Base-by-base conservation (phyloP, 2,797 vertebrate species). In the Gadopsis marmoratus region DNA sequence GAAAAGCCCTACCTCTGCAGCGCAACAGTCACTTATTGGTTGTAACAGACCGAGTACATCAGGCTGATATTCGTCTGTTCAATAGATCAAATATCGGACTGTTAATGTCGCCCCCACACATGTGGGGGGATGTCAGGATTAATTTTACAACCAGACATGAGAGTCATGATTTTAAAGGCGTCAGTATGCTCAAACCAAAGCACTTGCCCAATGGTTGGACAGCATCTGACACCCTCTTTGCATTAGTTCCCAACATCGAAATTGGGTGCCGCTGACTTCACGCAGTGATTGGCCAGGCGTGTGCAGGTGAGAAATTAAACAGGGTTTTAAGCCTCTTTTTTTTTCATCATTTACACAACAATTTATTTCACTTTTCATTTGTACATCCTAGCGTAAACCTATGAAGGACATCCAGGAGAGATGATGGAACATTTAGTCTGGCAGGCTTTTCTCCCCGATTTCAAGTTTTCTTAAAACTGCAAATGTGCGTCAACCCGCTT, bases 51-150 rank as follows among this genome's bases (percentile, higher is more conserved):
- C 0, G 4, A 79, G 60, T 55, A 26, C 23, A 75, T 50, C 45
- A 59, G 67, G 51, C 23, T 35, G 35, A 82, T 47, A 55, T 3
- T 60, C 0, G 1, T 67, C 29, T 51, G 31, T 60, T 17, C 23
- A 55, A 21, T 13, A 61, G 50, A 67, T 76, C 23, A 67, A n/a
- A 73, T 55, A 78, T 67, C 21, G 26, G 10, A 35, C 29, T 17
- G 7, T 54, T 62, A 37, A 37, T 53, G 29, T 74, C 2, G 6
- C 41, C 43, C 16, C 17, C 11, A 39, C 33, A 70, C 48, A 82
- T 65, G 23, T 74, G n/a, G 63, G 21, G 62, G 55, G 33, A 65
- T 69, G 70, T 74, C 72, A 82, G 54, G 45, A 72, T 26, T 62
- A 1, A 64, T 73, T 71, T 67, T 11, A 67, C 35, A 45, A 58